Evolutionary conservation across 2,888 invertebrate species (phyloP), one percentile per base, ranked within the genome.

Genomic region (Apantesis nais): DNA sequence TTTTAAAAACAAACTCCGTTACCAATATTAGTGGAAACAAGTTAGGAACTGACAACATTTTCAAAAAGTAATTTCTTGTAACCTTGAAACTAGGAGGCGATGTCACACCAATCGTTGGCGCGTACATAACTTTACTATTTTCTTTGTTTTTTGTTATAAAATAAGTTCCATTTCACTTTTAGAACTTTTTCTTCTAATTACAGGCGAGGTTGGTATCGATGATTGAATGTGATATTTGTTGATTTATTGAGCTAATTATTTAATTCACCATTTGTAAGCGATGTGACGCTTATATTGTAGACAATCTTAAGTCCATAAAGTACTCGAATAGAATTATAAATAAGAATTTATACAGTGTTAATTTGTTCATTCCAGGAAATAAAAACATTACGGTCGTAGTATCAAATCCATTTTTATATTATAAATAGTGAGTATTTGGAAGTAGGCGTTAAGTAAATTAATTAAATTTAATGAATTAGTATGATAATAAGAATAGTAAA

Each of bases 1-100:
- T 73, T 69, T 72, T 67, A 61, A 60, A 63, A 69, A 73, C 67
- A 69, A 73, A 72, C 69, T 69, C 44, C 25, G 29, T 64, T 55
- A 16, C 65, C 69, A 61, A 73, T 73, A 73, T 73, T 55, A n/a
- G 61, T 39, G 48, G 25, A 12, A 68, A 67, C 62, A 67, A 73
- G 41, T 70, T 34, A 67, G 60, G 25, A 70, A 73, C 63, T 68
- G 62, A 25, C 22, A n/a, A 71, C 71, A 74, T 68, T 73, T 71
- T 70, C 58, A 62, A 37, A 70, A 70, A 75, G 70, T 73, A 79
- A 75, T 72, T 68, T 67, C 71, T 67, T 64, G 44, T 66, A 58
- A 73, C 74, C 70, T 72, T 66, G 61, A 44, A 41, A 37, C 34
- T 44, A 12, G 44, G 48, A 65, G 41, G 14, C 9, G 44, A 9